Percentiles rank a stretch among this genome's conserved stretches.
phyloP scores from a whole-genome alignment of 2,888 invertebrate species.

The Lycophotia porphyrea region DNA sequence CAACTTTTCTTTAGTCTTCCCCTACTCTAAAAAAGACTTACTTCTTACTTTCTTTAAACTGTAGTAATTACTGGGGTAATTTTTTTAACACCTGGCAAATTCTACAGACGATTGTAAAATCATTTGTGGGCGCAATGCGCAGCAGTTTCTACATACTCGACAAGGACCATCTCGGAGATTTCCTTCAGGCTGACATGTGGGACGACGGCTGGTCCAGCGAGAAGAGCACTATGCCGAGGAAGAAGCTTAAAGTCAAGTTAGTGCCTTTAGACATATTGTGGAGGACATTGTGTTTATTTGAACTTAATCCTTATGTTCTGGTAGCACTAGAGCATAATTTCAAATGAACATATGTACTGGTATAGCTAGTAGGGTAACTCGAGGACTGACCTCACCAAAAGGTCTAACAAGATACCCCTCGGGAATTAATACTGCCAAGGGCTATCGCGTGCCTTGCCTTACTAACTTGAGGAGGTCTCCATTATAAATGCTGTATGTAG shows the following conservation, averaged over 20 bases:
- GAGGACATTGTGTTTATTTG: neutral
- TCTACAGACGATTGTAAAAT: constrained; percentile 89
- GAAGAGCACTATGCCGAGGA: constrained; percentile 84
- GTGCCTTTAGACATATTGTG: constrained; percentile 37
- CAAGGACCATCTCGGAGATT: constrained; percentile 78
- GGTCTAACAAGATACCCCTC: neutral
- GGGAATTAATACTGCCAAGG: neutral
- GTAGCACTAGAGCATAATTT: neutral
- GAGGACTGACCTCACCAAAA: neutral
- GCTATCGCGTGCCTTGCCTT: neutral
- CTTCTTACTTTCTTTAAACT: neutral
- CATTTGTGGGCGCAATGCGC: constrained; percentile 90
- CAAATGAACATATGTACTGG: neutral
- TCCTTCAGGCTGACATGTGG: constrained; percentile 90
- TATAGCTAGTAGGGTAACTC: neutral
- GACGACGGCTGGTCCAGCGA: constrained; percentile 89
- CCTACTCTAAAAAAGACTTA: neutral
- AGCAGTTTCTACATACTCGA: constrained; percentile 90
- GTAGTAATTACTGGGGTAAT: too few relatives aligned
- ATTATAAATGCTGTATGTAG: neutral
- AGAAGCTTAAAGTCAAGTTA: constrained; percentile 88
- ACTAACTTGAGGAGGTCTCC: neutral
- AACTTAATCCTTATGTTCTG: neutral
- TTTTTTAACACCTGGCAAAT: neutral
- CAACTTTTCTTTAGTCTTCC: too few relatives aligned